phyloP scores from a whole-genome alignment of 2,797 vertebrate genomes.

The Adrianichthys oophorus region DNA sequence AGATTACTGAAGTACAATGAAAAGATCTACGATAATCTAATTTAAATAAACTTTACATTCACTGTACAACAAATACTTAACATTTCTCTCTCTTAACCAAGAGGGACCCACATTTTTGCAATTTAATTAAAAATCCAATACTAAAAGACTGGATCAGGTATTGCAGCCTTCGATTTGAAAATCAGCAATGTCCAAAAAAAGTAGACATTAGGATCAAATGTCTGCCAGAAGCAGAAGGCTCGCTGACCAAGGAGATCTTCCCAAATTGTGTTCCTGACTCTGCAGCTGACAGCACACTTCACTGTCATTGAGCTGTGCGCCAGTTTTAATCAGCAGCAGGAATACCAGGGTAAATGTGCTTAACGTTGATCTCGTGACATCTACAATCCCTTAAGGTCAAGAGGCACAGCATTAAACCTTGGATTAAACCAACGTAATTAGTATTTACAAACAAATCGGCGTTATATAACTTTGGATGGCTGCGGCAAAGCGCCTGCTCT shows the following conservation, averaged over 20 bases:
- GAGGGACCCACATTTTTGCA: neutral
- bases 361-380: slow-evolving; percentile 7
- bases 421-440: slow-evolving; percentile 20
- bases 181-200: neutral
- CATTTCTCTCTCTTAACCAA: neutral
- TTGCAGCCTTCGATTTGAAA: too few relatives aligned
- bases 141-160: neutral
- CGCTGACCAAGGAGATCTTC: slow-evolving; percentile 41
- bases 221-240: slow-evolving; percentile 23
- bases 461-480: slow-evolving; percentile 59
- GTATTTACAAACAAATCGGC: slow-evolving; percentile 67
- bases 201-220: slow-evolving; percentile 29
- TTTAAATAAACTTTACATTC: too few relatives aligned
- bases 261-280: slow-evolving; percentile 11
- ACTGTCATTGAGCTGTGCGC: slow-evolving; percentile 15
- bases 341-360: neutral
- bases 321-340: neutral
- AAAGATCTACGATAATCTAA: too few relatives aligned
- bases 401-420: neutral
- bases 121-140: neutral
- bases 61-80: too few relatives aligned
- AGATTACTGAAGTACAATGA: neutral
- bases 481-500: slow-evolving; percentile 34
- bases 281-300: slow-evolving; percentile 22
- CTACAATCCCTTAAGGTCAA: slow-evolving; percentile 8